phyloP scores from a whole-genome alignment of 2,888 invertebrate species.

The Drosophila picticornis region DNA sequence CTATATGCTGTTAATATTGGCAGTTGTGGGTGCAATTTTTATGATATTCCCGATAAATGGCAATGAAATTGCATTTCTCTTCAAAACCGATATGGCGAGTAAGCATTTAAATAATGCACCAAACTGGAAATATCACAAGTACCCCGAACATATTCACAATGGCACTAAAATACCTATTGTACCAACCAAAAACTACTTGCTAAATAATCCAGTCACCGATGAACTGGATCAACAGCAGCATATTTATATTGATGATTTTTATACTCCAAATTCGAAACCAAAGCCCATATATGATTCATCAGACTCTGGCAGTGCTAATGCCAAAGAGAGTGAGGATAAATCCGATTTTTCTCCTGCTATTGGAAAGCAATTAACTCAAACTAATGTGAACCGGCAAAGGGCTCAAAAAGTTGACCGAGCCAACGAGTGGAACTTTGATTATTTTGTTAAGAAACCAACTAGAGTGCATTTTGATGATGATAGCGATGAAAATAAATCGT shows the following conservation, averaged over 20 bases:
- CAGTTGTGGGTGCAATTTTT: conserved; percentile 45
- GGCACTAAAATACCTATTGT: conserved; percentile 5
- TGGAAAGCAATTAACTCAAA: neutral
- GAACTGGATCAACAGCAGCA: conserved; percentile 16
- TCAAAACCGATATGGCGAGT: neutral
- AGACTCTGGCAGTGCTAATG: neutral
- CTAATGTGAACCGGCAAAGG: neutral
- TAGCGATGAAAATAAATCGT: conserved; percentile 8
- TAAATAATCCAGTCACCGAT: conserved; percentile 51
- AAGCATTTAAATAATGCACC: conserved; percentile 5
- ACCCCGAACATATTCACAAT: neutral
- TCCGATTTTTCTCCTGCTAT: neutral
- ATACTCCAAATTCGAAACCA: conserved; percentile 33
- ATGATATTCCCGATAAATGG: conserved; percentile 4
- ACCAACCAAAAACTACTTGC: conserved; percentile 12
- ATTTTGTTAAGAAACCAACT: conserved; percentile 3
- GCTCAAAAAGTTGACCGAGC: neutral
- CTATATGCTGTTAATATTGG: conserved; percentile 57
- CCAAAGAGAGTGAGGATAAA: conserved; percentile 1
- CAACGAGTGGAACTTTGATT: conserved; percentile 9
- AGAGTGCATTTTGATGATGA: conserved; percentile 9
- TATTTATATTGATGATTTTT: conserved; percentile 72
- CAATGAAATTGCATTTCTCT: conserved; percentile 6
- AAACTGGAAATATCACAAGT: conserved; percentile 10
- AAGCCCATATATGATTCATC: conserved; percentile 1